A percentile compares a stretch with the other conserved stretches of the same genome.
These are phyloP conservation scores for Nerophis ophidion DNA, from an alignment of 2,113 vertebrate genomes.

Conservation along the genomic window DNA sequence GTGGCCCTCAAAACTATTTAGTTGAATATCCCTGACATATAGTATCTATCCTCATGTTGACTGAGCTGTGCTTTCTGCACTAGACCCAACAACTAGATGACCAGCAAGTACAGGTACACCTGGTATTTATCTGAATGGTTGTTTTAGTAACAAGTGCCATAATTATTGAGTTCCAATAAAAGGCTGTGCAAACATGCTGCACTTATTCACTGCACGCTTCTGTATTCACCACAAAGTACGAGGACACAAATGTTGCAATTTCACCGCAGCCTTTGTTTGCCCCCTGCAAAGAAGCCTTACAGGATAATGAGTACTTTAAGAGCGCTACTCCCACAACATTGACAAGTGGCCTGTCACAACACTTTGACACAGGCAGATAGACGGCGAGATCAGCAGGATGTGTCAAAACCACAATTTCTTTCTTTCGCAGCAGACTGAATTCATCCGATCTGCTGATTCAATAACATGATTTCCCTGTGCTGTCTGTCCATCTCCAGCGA, in stretches of 20 bases:
- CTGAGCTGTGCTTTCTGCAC: not conserved
- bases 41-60: not conserved
- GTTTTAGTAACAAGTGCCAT: slow-evolving; percentile 20
- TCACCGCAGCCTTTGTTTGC: slow-evolving; percentile 72
- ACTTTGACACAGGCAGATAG: slow-evolving; percentile 51
- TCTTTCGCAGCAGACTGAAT: slow-evolving; percentile 40
- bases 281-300: slow-evolving; percentile 75
- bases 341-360: slow-evolving; percentile 73
- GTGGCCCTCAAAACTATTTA: no score
- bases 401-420: slow-evolving; percentile 56
- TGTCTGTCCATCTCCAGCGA: slow-evolving; percentile 30
- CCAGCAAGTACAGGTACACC: slow-evolving; percentile 7
- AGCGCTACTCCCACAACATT: slow-evolving; percentile 73
- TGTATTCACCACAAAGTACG: slow-evolving; percentile 35
- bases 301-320: slow-evolving; percentile 79
- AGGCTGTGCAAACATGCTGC: slow-evolving; percentile 16
- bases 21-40: no score
- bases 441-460: slow-evolving; percentile 24
- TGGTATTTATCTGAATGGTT: slow-evolving; percentile 31
- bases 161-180: slow-evolving; percentile 17
- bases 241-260: slow-evolving; percentile 71
- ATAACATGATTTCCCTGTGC: slow-evolving; percentile 28
- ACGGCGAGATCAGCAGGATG: slow-evolving; percentile 47
- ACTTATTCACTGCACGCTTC: slow-evolving; percentile 36
- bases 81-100: slow-evolving; percentile 13